These are phyloP conservation scores for Dioctria linearis DNA, from an alignment of 2,888 invertebrate genomes.

Conservation along the genomic window DNA sequence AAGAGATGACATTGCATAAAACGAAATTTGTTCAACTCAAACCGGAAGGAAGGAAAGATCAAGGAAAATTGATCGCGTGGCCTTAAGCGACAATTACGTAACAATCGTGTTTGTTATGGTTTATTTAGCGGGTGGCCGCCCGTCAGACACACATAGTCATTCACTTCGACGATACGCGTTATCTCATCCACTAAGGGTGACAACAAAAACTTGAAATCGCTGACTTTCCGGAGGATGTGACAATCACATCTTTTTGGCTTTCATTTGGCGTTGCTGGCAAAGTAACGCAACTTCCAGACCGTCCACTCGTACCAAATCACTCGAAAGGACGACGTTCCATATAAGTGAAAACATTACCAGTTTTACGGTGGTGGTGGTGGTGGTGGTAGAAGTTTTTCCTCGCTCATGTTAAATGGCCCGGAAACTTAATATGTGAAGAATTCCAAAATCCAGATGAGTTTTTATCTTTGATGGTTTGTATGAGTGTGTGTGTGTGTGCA, in stretches of 20 bases:
- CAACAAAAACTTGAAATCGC: slow-evolving; percentile 30
- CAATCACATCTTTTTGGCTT: slow-evolving; percentile 51
- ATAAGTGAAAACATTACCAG: slow-evolving; percentile 36
- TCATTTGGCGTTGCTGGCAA: slow-evolving; percentile 19
- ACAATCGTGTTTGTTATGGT: slow-evolving; percentile 57
- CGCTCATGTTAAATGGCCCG: slow-evolving; percentile 53
- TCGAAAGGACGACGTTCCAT: slow-evolving; percentile 33
- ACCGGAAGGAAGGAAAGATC: slow-evolving; percentile 57
- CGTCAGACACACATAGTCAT: background rate
- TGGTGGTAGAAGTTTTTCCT: slow-evolving; percentile 12
- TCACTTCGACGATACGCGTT: background rate
- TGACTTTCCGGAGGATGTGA: slow-evolving; percentile 54
- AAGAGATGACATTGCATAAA: slow-evolving; percentile 14
- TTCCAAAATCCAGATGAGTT: slow-evolving; percentile 1
- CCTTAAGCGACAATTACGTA: slow-evolving; percentile 59
- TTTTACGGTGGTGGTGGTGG: background rate
- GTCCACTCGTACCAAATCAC: slow-evolving; percentile 31
- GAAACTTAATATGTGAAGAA: slow-evolving; percentile 55
- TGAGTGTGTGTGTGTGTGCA: slow-evolving; percentile 7
- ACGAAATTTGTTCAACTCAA: slow-evolving; percentile 48
- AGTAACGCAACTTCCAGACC: background rate
- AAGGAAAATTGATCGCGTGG: slow-evolving; percentile 57
- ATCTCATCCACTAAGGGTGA: slow-evolving; percentile 3
- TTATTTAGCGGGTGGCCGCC: slow-evolving; percentile 53
- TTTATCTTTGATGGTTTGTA: slow-evolving; percentile 14